Conservation (phyloP, 2,797 vertebrate species). For the Anabacerthia variegaticeps region DNA sequence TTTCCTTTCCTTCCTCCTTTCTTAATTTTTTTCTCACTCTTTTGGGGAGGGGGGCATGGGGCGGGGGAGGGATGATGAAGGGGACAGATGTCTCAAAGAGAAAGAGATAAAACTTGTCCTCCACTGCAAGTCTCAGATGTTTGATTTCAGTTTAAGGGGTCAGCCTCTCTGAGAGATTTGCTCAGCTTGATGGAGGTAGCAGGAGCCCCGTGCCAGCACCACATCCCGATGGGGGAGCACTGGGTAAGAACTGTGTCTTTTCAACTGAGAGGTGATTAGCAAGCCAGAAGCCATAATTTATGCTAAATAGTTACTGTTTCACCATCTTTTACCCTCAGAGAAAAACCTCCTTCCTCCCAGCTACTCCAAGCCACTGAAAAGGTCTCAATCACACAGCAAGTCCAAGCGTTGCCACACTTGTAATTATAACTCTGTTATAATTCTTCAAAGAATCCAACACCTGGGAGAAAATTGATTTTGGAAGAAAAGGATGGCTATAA, state of each 20-base stretch:
- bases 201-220: accelerated
- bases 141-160: slow-evolving; percentile 48
- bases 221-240: accelerated
- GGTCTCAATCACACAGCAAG: background rate
- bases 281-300: background rate
- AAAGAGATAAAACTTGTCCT: background rate
- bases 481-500: background rate
- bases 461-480: background rate
- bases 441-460: background rate
- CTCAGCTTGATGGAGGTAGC: background rate
- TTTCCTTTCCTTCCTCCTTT: background rate
- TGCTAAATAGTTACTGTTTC: background rate
- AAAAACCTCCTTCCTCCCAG: background rate
- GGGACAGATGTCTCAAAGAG: background rate
- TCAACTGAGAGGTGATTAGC: background rate
- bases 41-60: background rate
- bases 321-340: background rate
- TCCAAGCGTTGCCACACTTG: background rate
- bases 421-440: background rate
- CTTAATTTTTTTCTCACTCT: background rate
- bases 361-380: background rate
- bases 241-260: background rate
- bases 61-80: background rate
- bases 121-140: background rate
- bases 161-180: background rate